A percentile compares a stretch with the other conserved stretches of the same genome.
Evolutionary conservation across 2,797 vertebrate genomes (phyloP).

Genomic region (Xiphorhynchus erythropygius): DNA sequence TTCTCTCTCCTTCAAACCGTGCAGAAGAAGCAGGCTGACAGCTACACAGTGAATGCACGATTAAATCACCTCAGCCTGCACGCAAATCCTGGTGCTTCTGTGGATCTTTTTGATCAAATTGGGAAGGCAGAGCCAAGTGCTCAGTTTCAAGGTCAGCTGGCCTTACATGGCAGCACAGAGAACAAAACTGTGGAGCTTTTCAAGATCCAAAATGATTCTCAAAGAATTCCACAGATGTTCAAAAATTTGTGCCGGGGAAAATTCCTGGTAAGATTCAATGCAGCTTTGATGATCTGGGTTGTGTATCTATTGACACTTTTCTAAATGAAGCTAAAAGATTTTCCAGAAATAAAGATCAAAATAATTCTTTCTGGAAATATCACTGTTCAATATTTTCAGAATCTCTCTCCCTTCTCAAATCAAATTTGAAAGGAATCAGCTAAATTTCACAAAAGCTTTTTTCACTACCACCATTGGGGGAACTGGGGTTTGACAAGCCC

Average conservation of each 20-base stretch:
- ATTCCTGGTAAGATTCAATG: not conserved
- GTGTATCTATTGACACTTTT: not conserved
- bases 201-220: not conserved
- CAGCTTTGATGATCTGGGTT: not conserved
- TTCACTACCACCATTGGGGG: rapidly evolving
- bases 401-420: not conserved
- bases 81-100: not conserved
- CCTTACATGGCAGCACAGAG: not conserved
- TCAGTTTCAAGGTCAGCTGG: constrained; percentile 3
- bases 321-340: not conserved
- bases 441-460: not conserved
- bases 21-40: not conserved
- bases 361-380: not conserved
- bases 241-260: not conserved
- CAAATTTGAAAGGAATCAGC: not conserved
- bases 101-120: not conserved
- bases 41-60: rapidly evolving
- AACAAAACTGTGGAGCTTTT: not conserved
- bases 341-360: not conserved
- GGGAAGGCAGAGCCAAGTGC: constrained; percentile 10
- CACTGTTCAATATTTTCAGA: not conserved
- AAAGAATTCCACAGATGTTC: not conserved
- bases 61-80: not conserved
- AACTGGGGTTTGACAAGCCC: not conserved
- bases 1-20: not conserved